phyloP scores from a whole-genome alignment of 2,113 vertebrate species.

The Tretioscincus oriximinensis region DNA sequence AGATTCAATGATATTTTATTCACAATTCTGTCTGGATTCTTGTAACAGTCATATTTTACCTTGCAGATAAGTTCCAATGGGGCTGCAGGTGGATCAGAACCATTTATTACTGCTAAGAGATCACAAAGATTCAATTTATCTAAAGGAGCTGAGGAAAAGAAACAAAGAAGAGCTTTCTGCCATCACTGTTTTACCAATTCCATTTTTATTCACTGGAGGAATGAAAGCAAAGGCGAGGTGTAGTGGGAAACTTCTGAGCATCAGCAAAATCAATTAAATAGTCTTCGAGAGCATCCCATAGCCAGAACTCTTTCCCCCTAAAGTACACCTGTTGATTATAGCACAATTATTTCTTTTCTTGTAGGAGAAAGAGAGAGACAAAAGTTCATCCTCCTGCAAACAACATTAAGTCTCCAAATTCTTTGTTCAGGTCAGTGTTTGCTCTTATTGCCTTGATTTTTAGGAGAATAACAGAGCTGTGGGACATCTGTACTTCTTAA shows the following conservation, averaged over 20 bases:
- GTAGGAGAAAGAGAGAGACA: neutral
- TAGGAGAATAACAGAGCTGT: neutral
- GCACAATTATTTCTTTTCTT: neutral
- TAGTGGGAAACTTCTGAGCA: neutral
- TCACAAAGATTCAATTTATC: neutral
- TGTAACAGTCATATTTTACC: neutral
- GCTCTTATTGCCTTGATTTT: neutral
- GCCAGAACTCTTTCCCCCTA: neutral
- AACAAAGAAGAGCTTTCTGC: neutral
- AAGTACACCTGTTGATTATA: neutral
- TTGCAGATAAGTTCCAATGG: neutral
- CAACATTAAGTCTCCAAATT: neutral
- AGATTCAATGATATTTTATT: neutral
- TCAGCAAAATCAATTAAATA: neutral
- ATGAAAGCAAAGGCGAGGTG: neutral
- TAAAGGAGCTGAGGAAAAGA: neutral
- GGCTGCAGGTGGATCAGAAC: neutral
- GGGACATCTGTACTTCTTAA: neutral
- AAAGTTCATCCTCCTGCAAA: neutral
- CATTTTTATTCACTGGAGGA: neutral
- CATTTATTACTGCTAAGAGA: neutral
- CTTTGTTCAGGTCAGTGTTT: neutral
- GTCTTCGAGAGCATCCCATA: neutral
- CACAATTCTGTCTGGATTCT: neutral
- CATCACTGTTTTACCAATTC: neutral